Base-by-base conservation (phyloP, 1,140 invertebrate genomes). In the Brachystomella parvula region DNA sequence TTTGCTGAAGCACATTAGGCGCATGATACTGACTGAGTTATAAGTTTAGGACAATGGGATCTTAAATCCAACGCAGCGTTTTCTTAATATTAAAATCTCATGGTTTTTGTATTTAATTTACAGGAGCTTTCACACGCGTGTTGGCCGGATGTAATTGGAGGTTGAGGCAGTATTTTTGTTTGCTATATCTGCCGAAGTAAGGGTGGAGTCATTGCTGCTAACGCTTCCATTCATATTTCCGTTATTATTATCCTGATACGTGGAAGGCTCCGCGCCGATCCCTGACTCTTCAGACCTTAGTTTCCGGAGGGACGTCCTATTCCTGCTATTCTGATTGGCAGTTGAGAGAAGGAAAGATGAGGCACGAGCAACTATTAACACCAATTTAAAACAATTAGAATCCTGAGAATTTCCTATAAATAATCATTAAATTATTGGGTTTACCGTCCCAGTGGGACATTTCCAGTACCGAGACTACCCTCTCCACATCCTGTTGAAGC, bases 381-480 rank as follows among this genome's bases (percentile, higher is more conserved):
- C n/a, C n/a, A n/a, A n/a, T n/a, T n/a, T n/a, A n/a, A n/a, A n/a
- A n/a, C n/a, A n/a, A n/a, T n/a, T n/a, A n/a, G n/a, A n/a, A n/a
- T n/a, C n/a, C n/a, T n/a, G n/a, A n/a, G n/a, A n/a, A n/a, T n/a
- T n/a, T n/a, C n/a, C n/a, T n/a, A n/a, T n/a, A n/a, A n/a, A n/a
- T n/a, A n/a, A n/a, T n/a, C 63, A 2, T n/a, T n/a, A n/a, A n/a
- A 68, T n/a, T n/a, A n/a, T n/a, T n/a, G n/a, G n/a, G n/a, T n/a
- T n/a, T n/a, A n/a, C n/a, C 69, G 31, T 71, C 71, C 69, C 71
- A 73, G 47, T 73, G 69, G 2, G 65, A 69, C 69, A 69, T 71
- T 65, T 71, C 69, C 17, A 73, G 30, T 32, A 65, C 67, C 0
- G 67, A 69, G 1, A 71, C 64, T 1, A 69, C 65, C 28, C 61